These are phyloP conservation scores for Eucidaris tribuloides DNA, from an alignment of 35 echinoderm and acorn worm genomes.

Conservation along the genomic window DNA sequence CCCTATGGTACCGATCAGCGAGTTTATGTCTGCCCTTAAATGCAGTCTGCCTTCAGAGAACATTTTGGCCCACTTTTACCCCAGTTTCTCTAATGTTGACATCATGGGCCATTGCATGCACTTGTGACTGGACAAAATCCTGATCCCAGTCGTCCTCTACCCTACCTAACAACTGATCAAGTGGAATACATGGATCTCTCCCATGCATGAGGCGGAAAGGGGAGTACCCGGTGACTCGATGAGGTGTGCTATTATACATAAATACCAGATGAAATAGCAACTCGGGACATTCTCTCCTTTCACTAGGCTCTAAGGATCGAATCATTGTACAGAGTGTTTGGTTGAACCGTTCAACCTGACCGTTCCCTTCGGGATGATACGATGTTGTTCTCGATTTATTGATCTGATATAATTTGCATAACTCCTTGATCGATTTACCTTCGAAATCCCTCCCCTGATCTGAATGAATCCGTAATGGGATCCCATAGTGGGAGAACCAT, in stretches of 20 bases:
- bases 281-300: slow-evolving; percentile 27
- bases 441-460: slow-evolving; percentile 62
- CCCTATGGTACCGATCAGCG: too few species aligned
- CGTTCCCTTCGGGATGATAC: slow-evolving; percentile 57
- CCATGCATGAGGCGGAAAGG: slow-evolving; percentile 50
- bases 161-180: slow-evolving; percentile 35
- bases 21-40: too few species aligned
- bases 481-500: neutral
- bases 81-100: neutral
- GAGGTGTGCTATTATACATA: slow-evolving; percentile 54
- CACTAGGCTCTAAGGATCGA: neutral
- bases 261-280: slow-evolving; percentile 32
- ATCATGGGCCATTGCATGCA: neutral
- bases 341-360: slow-evolving; percentile 56
- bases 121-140: neutral
- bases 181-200: slow-evolving; percentile 30
- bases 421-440: slow-evolving; percentile 13
- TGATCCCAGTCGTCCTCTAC: neutral
- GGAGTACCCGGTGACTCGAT: slow-evolving; percentile 7
- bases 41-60: too few species aligned
- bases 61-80: slow-evolving; percentile 24
- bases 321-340: slow-evolving; percentile 48
- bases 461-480: slow-evolving; percentile 37
- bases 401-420: slow-evolving; percentile 48
- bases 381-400: slow-evolving; percentile 28